Conservation (phyloP, 2,888 invertebrate species). For the Pammene fasciana region DNA sequence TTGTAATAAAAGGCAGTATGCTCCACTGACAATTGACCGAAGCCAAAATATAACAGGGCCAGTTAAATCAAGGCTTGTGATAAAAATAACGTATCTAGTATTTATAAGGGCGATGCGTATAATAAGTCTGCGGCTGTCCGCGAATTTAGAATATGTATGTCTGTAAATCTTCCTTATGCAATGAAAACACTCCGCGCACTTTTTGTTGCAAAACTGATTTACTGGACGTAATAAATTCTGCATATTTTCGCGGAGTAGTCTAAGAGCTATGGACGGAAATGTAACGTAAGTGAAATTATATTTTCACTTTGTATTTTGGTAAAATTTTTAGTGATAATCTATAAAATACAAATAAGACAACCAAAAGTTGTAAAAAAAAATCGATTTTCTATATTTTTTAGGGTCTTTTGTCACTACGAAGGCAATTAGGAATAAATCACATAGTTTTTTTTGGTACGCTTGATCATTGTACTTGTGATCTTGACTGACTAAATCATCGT, state of each 20-base stretch:
- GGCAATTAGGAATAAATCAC: too few relatives aligned
- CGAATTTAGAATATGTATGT: conserved; percentile 25
- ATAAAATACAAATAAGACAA: too few relatives aligned
- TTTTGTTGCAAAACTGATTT: conserved; percentile 55
- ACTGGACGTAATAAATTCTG: conserved; percentile 43
- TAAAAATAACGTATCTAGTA: not conserved
- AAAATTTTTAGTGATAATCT: not conserved
- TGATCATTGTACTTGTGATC: too few relatives aligned
- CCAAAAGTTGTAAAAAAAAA: too few relatives aligned
- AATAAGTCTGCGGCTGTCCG: conserved; percentile 23
- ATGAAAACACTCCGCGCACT: conserved; percentile 44
- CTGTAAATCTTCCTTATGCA: conserved; percentile 37
- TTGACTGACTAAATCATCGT: too few relatives aligned
- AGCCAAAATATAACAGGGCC: too few relatives aligned
- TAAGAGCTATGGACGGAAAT: not conserved
- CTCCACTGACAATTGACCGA: too few relatives aligned
- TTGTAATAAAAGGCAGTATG: too few relatives aligned
- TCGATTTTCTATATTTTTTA: too few relatives aligned
- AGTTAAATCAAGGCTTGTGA: too few relatives aligned
- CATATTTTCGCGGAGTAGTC: conserved; percentile 41
- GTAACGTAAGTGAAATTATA: not conserved
- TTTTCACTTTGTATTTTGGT: not conserved
- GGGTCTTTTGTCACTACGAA: too few relatives aligned
- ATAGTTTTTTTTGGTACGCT: too few relatives aligned
- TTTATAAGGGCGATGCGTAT: not conserved